Evolutionary conservation across 2,888 invertebrate species (phyloP).

Genomic region (Trissoscelio sp.): DNA sequence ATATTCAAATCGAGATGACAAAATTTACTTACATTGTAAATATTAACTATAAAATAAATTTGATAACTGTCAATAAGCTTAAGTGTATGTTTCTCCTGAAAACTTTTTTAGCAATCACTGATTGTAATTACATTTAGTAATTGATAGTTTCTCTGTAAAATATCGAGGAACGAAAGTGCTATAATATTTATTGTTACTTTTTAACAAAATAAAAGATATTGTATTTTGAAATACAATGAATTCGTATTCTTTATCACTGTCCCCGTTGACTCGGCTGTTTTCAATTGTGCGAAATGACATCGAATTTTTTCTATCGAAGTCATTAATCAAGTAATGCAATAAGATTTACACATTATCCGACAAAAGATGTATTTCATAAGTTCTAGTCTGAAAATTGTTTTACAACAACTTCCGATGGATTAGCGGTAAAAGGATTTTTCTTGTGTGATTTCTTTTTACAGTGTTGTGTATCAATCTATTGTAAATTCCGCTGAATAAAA

Average conservation of each 20-base stretch:
- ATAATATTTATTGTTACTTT: constrained; percentile 30
- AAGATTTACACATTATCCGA: neutral
- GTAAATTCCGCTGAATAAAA: constrained; percentile 2
- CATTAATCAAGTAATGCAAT: neutral
- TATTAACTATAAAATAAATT: neutral
- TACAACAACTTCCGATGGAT: neutral
- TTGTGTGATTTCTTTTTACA: constrained; percentile 2
- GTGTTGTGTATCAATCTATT: constrained; percentile 12
- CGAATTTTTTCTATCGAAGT: neutral
- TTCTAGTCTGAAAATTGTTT: neutral
- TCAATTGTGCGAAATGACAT: neutral
- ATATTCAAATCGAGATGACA: neutral
- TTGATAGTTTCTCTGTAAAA: constrained; percentile 9
- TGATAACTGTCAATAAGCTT: too few species aligned
- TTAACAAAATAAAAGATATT: neutral
- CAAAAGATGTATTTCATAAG: constrained; percentile 14
- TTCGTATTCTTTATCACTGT: too few species aligned
- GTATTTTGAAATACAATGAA: constrained; percentile 11
- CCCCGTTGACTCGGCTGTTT: too few species aligned
- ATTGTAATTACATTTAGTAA: constrained; percentile 6
- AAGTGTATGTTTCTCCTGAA: constrained; percentile 1
- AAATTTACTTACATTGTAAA: neutral
- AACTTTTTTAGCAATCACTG: constrained; percentile 1
- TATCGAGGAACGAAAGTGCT: constrained; percentile 27
- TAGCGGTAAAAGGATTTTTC: constrained; percentile 13